Conservation (phyloP, 2,113 vertebrate species). For the Salvelinus alpinus region DNA sequence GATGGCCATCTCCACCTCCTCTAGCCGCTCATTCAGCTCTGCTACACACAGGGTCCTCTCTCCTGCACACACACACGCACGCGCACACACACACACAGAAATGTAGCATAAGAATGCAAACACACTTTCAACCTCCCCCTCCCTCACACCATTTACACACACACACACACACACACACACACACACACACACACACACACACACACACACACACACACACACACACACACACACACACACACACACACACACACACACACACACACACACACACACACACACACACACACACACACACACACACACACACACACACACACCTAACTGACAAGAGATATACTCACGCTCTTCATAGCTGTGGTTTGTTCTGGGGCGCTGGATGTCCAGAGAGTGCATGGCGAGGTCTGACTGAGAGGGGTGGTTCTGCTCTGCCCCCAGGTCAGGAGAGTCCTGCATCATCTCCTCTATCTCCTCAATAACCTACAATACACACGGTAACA, state of each 20-base stretch:
- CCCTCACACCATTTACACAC: background rate
- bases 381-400: constrained; percentile 82
- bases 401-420: constrained; percentile 82
- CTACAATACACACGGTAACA: constrained; percentile 60
- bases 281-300: background rate
- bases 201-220: background rate
- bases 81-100: background rate
- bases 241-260: background rate
- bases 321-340: constrained; percentile 44
- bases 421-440: constrained; percentile 80
- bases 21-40: constrained; percentile 85
- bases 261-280: background rate
- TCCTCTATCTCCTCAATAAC: constrained; percentile 99
- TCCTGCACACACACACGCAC: constrained; percentile 40
- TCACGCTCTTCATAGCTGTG: constrained; percentile 86
- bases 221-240: background rate
- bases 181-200: background rate
- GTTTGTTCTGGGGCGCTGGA: constrained; percentile 76
- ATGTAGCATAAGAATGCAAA: no score
- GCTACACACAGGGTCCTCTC: constrained; percentile 68
- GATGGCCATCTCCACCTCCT: constrained; percentile 85
- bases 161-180: background rate
- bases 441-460: constrained; percentile 96
- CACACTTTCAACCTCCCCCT: background rate
- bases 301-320: background rate